These are phyloP conservation scores for Keiferia lycopersicella DNA, from an alignment of 2,888 invertebrate species.

Conservation along the genomic window DNA sequence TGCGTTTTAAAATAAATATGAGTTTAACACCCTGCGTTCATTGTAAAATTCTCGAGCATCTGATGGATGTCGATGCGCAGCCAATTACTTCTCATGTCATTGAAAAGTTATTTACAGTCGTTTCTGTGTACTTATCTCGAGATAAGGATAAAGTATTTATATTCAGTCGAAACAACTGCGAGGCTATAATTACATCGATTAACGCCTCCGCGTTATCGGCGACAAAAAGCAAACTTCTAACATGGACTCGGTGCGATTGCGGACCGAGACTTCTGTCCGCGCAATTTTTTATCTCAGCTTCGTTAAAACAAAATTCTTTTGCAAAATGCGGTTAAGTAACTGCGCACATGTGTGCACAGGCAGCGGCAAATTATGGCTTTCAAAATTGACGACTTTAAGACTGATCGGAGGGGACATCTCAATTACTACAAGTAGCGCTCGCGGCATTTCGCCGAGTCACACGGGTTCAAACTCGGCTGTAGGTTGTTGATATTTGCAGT, in stretches of 20 bases:
- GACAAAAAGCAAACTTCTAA: slow-evolving; percentile 30
- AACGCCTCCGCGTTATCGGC: slow-evolving; percentile 36
- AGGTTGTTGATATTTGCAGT: slow-evolving; percentile 23
- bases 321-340: slow-evolving; percentile 17
- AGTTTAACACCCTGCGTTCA: slow-evolving; percentile 40
- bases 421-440: slow-evolving; percentile 21
- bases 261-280: slow-evolving; percentile 19
- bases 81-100: slow-evolving; percentile 70
- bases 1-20: slow-evolving; percentile 18
- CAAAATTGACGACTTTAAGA: slow-evolving; percentile 24
- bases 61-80: slow-evolving; percentile 60
- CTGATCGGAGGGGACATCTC: slow-evolving; percentile 24
- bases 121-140: slow-evolving; percentile 61
- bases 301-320: slow-evolving; percentile 21
- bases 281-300: slow-evolving; percentile 9
- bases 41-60: slow-evolving; percentile 48
- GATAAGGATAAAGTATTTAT: slow-evolving; percentile 58
- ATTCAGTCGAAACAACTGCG: slow-evolving; percentile 48
- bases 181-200: slow-evolving; percentile 50
- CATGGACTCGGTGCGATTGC: slow-evolving; percentile 11
- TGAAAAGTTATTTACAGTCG: slow-evolving; percentile 65
- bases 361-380: slow-evolving; percentile 19
- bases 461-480: slow-evolving; percentile 20
- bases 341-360: slow-evolving; percentile 15
- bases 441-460: slow-evolving; percentile 16